These are phyloP conservation scores for Microchrysa polita DNA, from an alignment of 2,888 invertebrate species.

Conservation along the genomic window DNA sequence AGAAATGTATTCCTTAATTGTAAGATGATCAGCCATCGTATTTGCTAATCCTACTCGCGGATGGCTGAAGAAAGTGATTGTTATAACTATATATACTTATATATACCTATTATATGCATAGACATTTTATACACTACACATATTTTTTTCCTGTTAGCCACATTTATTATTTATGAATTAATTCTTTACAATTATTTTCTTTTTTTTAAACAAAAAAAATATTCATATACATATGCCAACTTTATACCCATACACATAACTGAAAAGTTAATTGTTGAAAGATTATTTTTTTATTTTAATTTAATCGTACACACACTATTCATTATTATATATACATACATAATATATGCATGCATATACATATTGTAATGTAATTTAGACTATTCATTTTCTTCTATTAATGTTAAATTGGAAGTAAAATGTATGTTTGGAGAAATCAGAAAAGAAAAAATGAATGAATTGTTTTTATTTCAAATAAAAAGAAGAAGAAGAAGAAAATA, in stretches of 20 bases:
- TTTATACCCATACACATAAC: not conserved
- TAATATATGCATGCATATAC: too few relatives aligned
- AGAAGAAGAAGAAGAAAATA: too few relatives aligned
- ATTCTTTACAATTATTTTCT: not conserved
- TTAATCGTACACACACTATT: not conserved
- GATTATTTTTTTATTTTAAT: constrained; percentile 14
- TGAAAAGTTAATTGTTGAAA: constrained; percentile 26
- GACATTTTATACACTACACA: constrained; percentile 23
- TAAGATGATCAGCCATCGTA: constrained; percentile 14
- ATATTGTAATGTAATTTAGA: too few relatives aligned
- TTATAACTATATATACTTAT: too few relatives aligned
- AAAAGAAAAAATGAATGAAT: too few relatives aligned
- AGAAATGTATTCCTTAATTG: too few relatives aligned
- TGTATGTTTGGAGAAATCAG: too few relatives aligned
- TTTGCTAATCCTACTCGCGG: not conserved
- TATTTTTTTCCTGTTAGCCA: constrained; percentile 32
- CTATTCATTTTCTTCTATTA: too few relatives aligned
- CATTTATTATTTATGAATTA: constrained; percentile 32
- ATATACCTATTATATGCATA: constrained; percentile 23
- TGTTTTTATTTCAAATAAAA: too few relatives aligned
- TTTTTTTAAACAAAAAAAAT: constrained; percentile 21
- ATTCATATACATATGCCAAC: not conserved
- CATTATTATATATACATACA: too few relatives aligned
- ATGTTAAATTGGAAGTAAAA: too few relatives aligned
- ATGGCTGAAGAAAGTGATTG: constrained; percentile 35